Base-by-base conservation (phyloP, 92 coral and sea anemone species). In the Bergia puertoricense region DNA sequence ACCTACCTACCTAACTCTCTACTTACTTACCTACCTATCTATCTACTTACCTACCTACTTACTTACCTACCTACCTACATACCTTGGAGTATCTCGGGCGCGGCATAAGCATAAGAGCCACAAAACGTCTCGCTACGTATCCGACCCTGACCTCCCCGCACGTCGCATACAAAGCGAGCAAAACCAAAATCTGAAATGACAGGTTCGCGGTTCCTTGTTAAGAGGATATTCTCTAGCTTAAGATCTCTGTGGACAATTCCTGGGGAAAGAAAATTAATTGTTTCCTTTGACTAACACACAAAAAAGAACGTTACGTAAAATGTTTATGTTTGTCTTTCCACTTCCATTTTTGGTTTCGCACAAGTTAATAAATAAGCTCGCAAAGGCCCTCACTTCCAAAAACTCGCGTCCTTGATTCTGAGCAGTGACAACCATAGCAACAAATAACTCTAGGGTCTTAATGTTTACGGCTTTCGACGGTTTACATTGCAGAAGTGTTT, bases 31-130 rank as follows among this genome's bases (percentile, higher is more conserved):
- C 30, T 30, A 30, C 30, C 30, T 30, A 30, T 30, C 30, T 30
- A 30, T 30, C 30, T 30, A 30, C 30, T 30, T 30, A 30, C 30
- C 30, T 30, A 30, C 30, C 30, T 30, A 30, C 30, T 30, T 30
- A 30, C 30, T 30, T 30, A 30, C 30, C 30, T 30, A 30, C 30
- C 30, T 30, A 30, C 30, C 30, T 30, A 73, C 79, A 20, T 69
- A 95, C 98, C 98, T 90, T 90, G 96, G 13, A 95, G 95, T n/a
- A 95, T 95, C 80, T 95, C 98, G 13, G 98, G 98, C 2, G 98
- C 98, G 2, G 95, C 98, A 79, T 95, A 95, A 6, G 98, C 96
- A 57, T 92, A 93, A 5, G 98, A 95, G 2, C 98, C 98, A 90
- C 98, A 95, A 88, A 95, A 95, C 0, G 98, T 95, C n/a, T 83